Base-by-base conservation (phyloP, 2,888 invertebrate genomes). In the Drosophila anomelani region DNA sequence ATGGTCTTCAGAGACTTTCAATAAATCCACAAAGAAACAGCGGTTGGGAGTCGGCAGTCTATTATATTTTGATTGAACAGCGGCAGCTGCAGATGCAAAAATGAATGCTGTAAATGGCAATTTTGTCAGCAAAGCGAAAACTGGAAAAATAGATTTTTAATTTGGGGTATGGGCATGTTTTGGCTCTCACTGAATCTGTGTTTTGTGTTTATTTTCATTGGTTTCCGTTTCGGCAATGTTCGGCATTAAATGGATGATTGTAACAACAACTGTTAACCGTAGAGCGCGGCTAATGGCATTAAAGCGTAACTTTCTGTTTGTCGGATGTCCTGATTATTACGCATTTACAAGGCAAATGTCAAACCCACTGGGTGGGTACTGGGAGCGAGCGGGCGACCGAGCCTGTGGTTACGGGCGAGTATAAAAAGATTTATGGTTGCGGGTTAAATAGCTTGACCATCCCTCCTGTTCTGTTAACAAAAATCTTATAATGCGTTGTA, bases 241-340 rank as follows among this genome's bases (percentile, higher is more conserved):
- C 71, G 75, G 63, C 77, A 74, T 79, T 80, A 82, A 88, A 85
- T 79, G 77, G 78, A 76, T 86, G 81, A 88, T 84, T 79, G 82
- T 47, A 47, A 47, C 84, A 76, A 76, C 85, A 86, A 88, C 75
- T 86, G 90, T 89, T 84, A 87, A 81, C 90, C 76, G 88, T 85
- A 60, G 55, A 84, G 78, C 90, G 85, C 69, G 67, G 39, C 90
- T 72, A 88, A 88, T 86, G 53, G 61, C 59, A 76, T 88, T 89
- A 86, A 81, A 88, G 88, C 90, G 88, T 89, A 71, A 71, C 76
- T 68, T 80, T 59, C 54, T 43, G 66, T 63, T 72, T 68, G 76
- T 85, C 83, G 86, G 89, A 89, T 82, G 59, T 81, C 79, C 86
- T 77, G 81, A 83, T 85, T 89, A 82, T 89, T 85, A 68, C 78